These are phyloP conservation scores for Hartigia nigra DNA, from an alignment of 2,888 invertebrate genomes.

Conservation along the genomic window DNA sequence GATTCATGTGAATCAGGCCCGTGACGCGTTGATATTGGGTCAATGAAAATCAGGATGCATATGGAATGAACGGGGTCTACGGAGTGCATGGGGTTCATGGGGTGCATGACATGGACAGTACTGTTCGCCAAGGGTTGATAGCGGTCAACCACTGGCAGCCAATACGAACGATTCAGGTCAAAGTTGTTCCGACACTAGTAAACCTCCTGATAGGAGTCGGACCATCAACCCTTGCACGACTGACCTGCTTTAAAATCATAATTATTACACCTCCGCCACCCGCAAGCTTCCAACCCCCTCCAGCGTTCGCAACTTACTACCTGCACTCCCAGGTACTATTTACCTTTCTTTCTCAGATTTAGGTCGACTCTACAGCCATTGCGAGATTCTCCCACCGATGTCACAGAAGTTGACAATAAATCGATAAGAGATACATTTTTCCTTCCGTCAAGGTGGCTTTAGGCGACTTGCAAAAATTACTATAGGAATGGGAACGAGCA, in stretches of 20 bases:
- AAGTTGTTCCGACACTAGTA: constrained; percentile 49
- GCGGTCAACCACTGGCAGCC: constrained; percentile 40
- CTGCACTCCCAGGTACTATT: neutral
- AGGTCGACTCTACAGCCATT: neutral
- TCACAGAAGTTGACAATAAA: neutral
- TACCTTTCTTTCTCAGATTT: neutral
- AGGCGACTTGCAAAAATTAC: neutral
- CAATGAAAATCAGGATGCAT: neutral
- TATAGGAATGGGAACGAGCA: neutral
- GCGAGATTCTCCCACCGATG: neutral
- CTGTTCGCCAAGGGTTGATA: constrained; percentile 43
- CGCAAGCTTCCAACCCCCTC: neutral
- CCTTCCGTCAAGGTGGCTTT: too few species aligned
- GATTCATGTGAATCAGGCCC: neutral
- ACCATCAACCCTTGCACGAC: constrained; percentile 46
- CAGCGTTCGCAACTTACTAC: neutral
- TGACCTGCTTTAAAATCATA: constrained; percentile 47
- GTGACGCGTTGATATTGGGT: neutral
- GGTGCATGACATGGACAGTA: constrained; percentile 28
- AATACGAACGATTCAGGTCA: constrained; percentile 58
- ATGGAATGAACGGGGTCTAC: neutral
- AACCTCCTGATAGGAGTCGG: constrained; percentile 37
- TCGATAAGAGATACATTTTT: neutral
- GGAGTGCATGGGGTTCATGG: neutral
- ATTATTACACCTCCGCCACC: constrained; percentile 28